Percentiles rank a stretch among this genome's conserved stretches.
phyloP scores from a whole-genome alignment of 2,797 vertebrate genomes.

The Poecilia gillii region DNA sequence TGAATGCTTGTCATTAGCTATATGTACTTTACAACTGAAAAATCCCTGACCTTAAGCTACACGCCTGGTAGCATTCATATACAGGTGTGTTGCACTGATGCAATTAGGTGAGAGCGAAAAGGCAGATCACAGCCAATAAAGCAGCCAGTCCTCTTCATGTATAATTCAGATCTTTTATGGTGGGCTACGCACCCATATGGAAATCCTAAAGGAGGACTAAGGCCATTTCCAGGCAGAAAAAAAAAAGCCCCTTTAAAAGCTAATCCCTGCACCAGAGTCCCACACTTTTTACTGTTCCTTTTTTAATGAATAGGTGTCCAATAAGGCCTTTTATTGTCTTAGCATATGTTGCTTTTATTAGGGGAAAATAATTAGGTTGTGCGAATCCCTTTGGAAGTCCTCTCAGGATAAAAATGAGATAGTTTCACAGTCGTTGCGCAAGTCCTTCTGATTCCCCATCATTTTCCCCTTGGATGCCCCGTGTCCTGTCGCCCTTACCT shows the following conservation, averaged over 20 bases:
- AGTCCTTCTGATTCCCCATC: conserved; percentile 93
- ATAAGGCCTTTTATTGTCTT: conserved; percentile 99
- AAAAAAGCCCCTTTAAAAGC: conserved; percentile 83
- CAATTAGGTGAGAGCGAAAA: conserved; percentile 75
- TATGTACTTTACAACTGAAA: conserved; percentile 56
- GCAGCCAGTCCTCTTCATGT: conserved; percentile 80
- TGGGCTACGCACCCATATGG: conserved; percentile 76
- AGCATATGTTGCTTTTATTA: conserved; percentile 99
- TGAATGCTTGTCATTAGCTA: conserved; percentile 61
- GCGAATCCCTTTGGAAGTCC: conserved; percentile 98
- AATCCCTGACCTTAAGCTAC: conserved; percentile 36
- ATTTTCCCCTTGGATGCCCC: conserved; percentile 97
- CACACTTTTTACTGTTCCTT: conserved; percentile 84
- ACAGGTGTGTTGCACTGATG: conserved; percentile 40
- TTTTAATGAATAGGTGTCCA: conserved; percentile 94
- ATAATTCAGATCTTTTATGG: conserved; percentile 86
- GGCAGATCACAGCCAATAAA: conserved; percentile 83
- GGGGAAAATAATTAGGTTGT: conserved; percentile 99
- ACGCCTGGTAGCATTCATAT: conserved; percentile 12
- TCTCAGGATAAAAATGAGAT: conserved; percentile 98
- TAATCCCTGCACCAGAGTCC: conserved; percentile 80
- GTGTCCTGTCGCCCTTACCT: conserved; percentile 81
- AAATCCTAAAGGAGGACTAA: conserved; percentile 77
- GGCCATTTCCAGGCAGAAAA: conserved; percentile 78
- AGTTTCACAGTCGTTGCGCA: conserved; percentile 99